Evolutionary conservation across 2,888 invertebrate species (phyloP).

Genomic region (Notodonta dromedarius): DNA sequence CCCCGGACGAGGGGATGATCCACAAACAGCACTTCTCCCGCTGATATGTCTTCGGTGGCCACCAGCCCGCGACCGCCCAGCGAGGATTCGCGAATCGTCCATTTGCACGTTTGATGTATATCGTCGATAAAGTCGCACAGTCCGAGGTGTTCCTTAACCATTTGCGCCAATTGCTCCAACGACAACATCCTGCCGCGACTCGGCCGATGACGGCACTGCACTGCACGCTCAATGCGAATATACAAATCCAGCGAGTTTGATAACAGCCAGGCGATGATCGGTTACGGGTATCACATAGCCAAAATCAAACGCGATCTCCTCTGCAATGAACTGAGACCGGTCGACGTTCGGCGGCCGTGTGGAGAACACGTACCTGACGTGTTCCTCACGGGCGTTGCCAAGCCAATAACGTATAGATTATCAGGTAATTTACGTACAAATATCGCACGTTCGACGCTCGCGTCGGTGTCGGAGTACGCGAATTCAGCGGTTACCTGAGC

Average conservation of each 20-base stretch:
- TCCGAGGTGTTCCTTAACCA: conserved; percentile 76
- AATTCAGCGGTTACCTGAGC: conserved; percentile 58
- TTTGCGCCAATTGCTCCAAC: conserved; percentile 78
- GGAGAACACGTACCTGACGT: conserved; percentile 61
- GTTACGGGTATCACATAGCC: conserved; percentile 61
- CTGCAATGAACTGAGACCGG: conserved; percentile 64
- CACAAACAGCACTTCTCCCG: conserved; percentile 88
- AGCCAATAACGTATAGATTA: conserved; percentile 57
- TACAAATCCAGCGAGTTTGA: conserved; percentile 73
- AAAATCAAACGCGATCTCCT: conserved; percentile 66
- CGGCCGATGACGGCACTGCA: conserved; percentile 71
- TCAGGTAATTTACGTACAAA: conserved; percentile 53
- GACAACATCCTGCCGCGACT: conserved; percentile 80
- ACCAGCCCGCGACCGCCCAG: conserved; percentile 89
- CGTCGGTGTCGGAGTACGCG: conserved; percentile 16
- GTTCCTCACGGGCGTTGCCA: conserved; percentile 65
- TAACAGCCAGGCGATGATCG: conserved; percentile 69
- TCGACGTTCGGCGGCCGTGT: conserved; percentile 60
- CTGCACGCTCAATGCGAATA: conserved; percentile 72
- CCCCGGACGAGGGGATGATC: conserved; percentile 89
- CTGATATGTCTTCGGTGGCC: conserved; percentile 86
- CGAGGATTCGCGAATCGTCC: conserved; percentile 85
- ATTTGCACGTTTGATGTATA: conserved; percentile 66
- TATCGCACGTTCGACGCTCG: conserved; percentile 23
- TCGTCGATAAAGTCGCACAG: conserved; percentile 53